A percentile compares a stretch with the other conserved stretches of the same genome.
Conservation (phyloP, 2,888 invertebrate species). For the Agriopis aurantiaria region DNA sequence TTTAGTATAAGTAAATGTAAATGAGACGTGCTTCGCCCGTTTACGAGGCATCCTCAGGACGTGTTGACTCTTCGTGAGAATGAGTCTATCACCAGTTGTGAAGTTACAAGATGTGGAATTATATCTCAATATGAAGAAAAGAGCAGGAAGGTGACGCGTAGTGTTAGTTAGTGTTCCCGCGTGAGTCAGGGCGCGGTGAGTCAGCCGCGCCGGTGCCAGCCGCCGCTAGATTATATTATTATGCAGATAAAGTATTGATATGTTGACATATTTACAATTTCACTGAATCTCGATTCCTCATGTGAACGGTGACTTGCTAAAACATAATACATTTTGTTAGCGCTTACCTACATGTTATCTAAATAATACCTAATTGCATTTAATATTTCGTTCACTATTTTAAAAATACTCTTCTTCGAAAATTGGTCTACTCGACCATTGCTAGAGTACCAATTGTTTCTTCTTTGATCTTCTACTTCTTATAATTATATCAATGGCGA, state of each 20-base stretch:
- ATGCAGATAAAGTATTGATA: not conserved
- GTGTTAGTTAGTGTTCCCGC: not conserved
- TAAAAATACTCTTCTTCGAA: too few species aligned
- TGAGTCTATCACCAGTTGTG: not conserved
- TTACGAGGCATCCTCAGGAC: too few species aligned
- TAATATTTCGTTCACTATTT: too few species aligned
- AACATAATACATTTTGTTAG: not conserved
- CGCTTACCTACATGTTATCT: not conserved
- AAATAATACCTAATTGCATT: too few species aligned
- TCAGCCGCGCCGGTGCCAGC: not conserved
- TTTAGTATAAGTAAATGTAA: too few species aligned
- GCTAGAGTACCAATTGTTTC: too few species aligned
- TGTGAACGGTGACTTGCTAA: too few species aligned
- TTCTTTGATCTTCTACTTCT: too few species aligned
- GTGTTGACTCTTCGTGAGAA: too few species aligned
- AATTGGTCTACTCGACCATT: too few species aligned
- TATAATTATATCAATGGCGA: too few species aligned
- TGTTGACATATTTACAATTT: slow-evolving; percentile 1
- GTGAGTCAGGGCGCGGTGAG: not conserved
- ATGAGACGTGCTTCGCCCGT: too few species aligned
- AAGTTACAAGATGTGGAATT: not conserved
- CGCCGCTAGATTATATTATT: not conserved
- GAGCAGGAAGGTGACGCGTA: not conserved
- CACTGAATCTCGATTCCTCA: not conserved
- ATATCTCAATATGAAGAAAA: not conserved